These are phyloP conservation scores for Stramonita haemastoma DNA, from an alignment of 2,888 invertebrate genomes.

Conservation along the genomic window DNA sequence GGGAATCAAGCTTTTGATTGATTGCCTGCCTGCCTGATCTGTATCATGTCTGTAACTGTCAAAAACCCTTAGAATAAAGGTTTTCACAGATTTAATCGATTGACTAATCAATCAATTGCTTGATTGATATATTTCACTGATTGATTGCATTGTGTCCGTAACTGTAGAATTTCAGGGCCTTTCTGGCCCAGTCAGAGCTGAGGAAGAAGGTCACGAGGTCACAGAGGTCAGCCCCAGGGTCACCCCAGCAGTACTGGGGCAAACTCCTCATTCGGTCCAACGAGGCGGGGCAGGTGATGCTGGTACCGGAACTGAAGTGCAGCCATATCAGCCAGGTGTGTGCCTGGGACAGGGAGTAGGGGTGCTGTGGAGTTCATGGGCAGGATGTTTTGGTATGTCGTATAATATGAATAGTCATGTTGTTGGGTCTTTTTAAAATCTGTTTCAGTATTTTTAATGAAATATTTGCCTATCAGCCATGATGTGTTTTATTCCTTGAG, in stretches of 20 bases:
- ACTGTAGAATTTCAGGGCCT: constrained; percentile 2
- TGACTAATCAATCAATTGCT: background rate
- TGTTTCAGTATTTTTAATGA: too few species aligned
- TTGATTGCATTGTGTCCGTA: background rate
- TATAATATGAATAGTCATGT: too few species aligned
- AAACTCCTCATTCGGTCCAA: constrained; percentile 10
- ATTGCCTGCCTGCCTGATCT: too few species aligned
- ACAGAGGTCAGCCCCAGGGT: background rate
- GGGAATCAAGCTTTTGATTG: too few species aligned
- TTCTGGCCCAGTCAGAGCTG: constrained; percentile 14
- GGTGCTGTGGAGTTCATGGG: background rate
- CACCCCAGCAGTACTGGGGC: background rate
- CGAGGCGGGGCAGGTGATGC: constrained; percentile 17
- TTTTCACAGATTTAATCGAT: background rate
- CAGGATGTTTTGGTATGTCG: too few species aligned
- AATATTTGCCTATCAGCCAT: too few species aligned
- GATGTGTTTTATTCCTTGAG: too few species aligned
- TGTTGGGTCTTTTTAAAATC: too few species aligned
- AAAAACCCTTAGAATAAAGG: too few species aligned
- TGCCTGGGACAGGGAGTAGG: background rate
- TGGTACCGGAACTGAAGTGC: constrained; percentile 4
- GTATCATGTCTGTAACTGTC: too few species aligned
- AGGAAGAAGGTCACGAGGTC: background rate
- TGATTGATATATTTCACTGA: background rate
- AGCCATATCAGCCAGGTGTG: background rate